A percentile compares a stretch with the other conserved stretches of the same genome.
phyloP scores from a whole-genome alignment of 1,140 invertebrate genomes.

The Anastrepha obliqua region DNA sequence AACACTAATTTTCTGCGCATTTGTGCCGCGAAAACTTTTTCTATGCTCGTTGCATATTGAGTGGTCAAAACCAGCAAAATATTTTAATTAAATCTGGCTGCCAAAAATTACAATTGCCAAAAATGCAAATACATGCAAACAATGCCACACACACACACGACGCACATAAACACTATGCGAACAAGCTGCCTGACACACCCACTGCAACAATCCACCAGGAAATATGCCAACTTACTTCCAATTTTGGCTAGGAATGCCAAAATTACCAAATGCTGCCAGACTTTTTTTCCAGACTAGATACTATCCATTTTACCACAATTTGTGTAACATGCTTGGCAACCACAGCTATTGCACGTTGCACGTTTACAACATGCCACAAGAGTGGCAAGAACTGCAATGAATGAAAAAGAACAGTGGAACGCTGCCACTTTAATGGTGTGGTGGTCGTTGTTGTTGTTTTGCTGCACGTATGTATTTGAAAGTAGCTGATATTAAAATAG shows the following conservation, averaged over 20 bases:
- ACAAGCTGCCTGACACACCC: background rate
- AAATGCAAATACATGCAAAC: background rate
- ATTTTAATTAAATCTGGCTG: constrained; percentile 50
- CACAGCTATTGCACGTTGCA: constrained; percentile 13
- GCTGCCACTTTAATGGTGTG: background rate
- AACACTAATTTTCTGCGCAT: background rate
- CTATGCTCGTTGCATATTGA: background rate
- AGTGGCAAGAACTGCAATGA: background rate
- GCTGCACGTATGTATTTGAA: background rate
- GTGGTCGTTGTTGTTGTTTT: background rate
- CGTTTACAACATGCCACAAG: background rate
- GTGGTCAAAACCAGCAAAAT: constrained; percentile 49
- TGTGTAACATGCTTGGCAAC: constrained; percentile 45
- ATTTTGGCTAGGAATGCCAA: constrained; percentile 13
- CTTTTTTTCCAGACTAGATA: background rate
- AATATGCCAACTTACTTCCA: background rate
- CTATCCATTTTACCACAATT: constrained; percentile 51
- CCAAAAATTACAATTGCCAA: constrained; percentile 38
- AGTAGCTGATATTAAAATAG: constrained; percentile 42
- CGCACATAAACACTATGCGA: background rate
- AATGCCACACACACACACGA: background rate
- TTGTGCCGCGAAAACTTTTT: background rate
- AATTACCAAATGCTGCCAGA: background rate
- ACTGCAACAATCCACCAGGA: background rate
- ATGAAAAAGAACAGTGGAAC: background rate